These are phyloP conservation scores for Bicyclus anynana DNA, from an alignment of 1,140 invertebrate species.

Conservation along the genomic window DNA sequence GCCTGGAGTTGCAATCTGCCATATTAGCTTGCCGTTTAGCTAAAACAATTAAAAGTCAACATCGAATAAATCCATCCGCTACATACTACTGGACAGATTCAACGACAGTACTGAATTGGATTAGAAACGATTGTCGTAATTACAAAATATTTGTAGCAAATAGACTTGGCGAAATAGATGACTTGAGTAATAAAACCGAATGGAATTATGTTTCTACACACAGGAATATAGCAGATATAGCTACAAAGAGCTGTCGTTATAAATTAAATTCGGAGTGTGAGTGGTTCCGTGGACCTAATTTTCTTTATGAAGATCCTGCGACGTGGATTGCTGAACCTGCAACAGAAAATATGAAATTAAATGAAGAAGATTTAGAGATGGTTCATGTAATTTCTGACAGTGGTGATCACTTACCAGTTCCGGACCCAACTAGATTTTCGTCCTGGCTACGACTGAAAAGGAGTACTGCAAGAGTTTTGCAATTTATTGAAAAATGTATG, in stretches of 20 bases:
- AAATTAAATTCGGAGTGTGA: too few relatives aligned
- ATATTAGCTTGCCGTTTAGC: slow-evolving; percentile 16
- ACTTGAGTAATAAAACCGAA: background rate
- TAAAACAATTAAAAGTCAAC: background rate
- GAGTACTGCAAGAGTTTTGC: background rate
- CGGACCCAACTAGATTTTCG: background rate
- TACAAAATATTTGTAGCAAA: background rate
- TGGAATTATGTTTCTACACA: background rate
- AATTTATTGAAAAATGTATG: background rate
- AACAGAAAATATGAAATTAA: background rate
- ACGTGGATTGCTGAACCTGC: background rate
- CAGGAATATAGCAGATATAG: background rate
- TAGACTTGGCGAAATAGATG: background rate
- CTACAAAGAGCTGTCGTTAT: background rate
- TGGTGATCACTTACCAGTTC: background rate
- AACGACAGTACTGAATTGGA: background rate
- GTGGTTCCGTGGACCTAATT: background rate
- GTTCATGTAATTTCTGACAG: background rate
- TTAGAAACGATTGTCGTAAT: background rate
- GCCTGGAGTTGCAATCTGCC: slow-evolving; percentile 30
- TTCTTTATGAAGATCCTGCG: background rate
- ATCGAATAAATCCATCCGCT: background rate
- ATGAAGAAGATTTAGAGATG: background rate
- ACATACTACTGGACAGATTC: background rate
- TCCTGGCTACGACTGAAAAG: background rate